Percentiles rank a stretch among this genome's conserved stretches.
Conservation (phyloP, 2,113 vertebrate species). For the Propithecus coquereli region DNA sequence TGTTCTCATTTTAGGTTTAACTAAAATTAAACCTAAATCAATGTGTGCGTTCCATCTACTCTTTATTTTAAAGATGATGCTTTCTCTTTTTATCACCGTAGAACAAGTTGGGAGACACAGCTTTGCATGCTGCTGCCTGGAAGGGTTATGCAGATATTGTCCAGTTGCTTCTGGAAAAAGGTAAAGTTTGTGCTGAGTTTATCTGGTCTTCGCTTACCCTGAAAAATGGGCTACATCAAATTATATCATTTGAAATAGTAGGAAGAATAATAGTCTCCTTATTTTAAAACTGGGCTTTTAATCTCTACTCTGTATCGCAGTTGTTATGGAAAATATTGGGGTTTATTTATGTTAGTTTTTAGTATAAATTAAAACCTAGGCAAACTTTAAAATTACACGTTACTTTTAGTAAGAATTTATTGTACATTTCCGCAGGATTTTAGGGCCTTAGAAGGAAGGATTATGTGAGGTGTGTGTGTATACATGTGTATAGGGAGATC, state of each 20-base stretch:
- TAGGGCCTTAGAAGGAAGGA: background rate
- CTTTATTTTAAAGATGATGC: slow-evolving; percentile 65
- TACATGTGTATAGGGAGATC: rapidly evolving
- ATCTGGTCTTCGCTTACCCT: background rate
- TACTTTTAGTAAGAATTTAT: background rate
- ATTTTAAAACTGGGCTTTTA: slow-evolving; percentile 21
- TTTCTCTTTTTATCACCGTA: slow-evolving; percentile 79
- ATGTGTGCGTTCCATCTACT: background rate
- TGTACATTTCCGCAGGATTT: background rate
- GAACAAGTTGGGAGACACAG: slow-evolving; percentile 98
- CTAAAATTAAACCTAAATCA: background rate
- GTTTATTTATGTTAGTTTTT: background rate
- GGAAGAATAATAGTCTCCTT: background rate
- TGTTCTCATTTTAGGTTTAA: background rate
- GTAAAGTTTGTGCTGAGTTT: slow-evolving; percentile 78
- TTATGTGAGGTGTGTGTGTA: background rate
- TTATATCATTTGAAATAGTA: background rate
- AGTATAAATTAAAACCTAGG: background rate
- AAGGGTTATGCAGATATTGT: slow-evolving; percentile 98
- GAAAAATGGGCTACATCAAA: background rate
- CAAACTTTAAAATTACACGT: background rate
- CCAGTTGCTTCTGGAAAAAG: slow-evolving; percentile 93
- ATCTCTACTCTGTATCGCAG: background rate
- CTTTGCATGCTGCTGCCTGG: slow-evolving; percentile 96
- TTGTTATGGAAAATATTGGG: background rate